phyloP scores from a whole-genome alignment of 2,888 invertebrate genomes.

The Troides oblongomaculatus region DNA sequence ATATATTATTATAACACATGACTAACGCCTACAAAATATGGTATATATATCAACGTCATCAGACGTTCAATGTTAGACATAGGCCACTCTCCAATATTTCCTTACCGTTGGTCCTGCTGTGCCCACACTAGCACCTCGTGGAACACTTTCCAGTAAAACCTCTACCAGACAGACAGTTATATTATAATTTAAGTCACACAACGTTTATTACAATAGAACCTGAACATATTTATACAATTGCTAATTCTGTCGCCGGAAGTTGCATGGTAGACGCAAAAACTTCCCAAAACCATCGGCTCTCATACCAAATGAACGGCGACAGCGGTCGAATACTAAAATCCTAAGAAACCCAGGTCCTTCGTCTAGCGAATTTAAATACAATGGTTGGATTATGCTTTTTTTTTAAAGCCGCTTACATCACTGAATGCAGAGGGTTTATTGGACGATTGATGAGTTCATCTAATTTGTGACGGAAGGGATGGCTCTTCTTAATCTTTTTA shows the following conservation, averaged over 20 bases:
- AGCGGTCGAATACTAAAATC: constrained; percentile 37
- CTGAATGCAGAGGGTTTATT: constrained; percentile 8
- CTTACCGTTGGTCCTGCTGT: too few species aligned
- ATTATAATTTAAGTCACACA: not conserved
- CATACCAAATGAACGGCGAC: constrained; percentile 40
- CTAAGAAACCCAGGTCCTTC: constrained; percentile 3
- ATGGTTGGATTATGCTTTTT: constrained; percentile 13
- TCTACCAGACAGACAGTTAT: too few species aligned
- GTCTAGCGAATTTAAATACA: constrained; percentile 17
- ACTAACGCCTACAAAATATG: too few species aligned
- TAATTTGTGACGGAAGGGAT: too few species aligned
- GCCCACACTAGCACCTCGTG: too few species aligned
- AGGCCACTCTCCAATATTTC: too few species aligned
- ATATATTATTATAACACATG: too few species aligned
- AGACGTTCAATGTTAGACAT: too few species aligned
- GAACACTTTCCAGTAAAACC: too few species aligned
- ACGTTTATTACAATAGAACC: not conserved
- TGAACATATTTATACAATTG: constrained; percentile 18
- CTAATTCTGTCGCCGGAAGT: constrained; percentile 40
- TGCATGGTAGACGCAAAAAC: constrained; percentile 38
- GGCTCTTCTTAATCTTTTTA: too few species aligned
- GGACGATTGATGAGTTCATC: not conserved
- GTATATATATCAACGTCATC: too few species aligned
- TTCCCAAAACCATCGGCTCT: constrained; percentile 32
- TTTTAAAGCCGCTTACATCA: constrained; percentile 17